Conservation (phyloP, 2,797 vertebrate genomes). For the Meda fulgida region DNA sequence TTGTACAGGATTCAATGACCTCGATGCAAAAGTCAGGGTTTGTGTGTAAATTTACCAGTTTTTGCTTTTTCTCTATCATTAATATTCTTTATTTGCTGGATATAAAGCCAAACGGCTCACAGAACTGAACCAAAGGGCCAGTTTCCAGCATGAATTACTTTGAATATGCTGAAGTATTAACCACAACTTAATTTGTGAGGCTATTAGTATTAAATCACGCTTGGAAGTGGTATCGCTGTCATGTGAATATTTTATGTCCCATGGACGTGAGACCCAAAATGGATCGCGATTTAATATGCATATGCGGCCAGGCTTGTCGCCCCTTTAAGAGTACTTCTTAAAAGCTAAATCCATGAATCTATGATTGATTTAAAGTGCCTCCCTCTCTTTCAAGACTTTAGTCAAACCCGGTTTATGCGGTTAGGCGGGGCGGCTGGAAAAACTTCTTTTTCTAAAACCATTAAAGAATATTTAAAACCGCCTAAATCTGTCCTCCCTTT, state of each 20-base stretch:
- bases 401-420: constrained; percentile 3
- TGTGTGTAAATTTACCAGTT: neutral
- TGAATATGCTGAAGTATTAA: constrained; percentile 51
- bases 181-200: constrained; percentile 38
- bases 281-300: constrained; percentile 22
- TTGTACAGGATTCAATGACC: constrained; percentile 5
- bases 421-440: constrained; percentile 18
- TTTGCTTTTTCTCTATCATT: constrained; percentile 16
- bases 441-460: constrained; percentile 24
- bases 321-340: constrained; percentile 27
- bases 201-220: constrained; percentile 46
- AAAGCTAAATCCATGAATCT: constrained; percentile 43
- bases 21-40: neutral
- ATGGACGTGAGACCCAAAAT: constrained; percentile 15
- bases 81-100: constrained; percentile 44
- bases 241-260: constrained; percentile 47
- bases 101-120: neutral
- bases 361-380: constrained; percentile 49
- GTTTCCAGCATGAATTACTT: constrained; percentile 48
- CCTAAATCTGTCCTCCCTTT: constrained; percentile 48
- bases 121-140: neutral
- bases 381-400: constrained; percentile 8
- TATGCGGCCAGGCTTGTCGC: neutral
- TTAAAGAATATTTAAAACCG: constrained; percentile 55
- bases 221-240: constrained; percentile 47